Percentiles rank a stretch among this genome's conserved stretches.
phyloP scores from a whole-genome alignment of 2,797 vertebrate genomes.

The Tenualosa thibaudeaui region DNA sequence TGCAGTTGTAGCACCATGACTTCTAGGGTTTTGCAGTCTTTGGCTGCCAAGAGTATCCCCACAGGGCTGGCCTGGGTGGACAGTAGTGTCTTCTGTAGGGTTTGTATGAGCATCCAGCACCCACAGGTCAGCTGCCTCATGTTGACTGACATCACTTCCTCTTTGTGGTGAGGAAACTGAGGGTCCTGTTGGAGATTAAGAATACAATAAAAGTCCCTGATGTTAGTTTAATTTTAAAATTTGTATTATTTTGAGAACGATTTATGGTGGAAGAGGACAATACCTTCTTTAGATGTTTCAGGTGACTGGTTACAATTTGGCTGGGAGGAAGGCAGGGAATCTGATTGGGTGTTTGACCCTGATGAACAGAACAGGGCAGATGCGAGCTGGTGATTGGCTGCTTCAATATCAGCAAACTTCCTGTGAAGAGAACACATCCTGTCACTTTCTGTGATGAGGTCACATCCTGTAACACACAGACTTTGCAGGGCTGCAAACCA shows the following conservation, averaged over 20 bases:
- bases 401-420: conserved; percentile 83
- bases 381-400: conserved; percentile 75
- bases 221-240: background rate
- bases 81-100: background rate
- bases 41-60: background rate
- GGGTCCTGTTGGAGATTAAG: background rate
- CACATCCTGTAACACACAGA: background rate
- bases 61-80: background rate
- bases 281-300: conserved; percentile 33
- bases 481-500: background rate
- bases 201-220: background rate
- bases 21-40: background rate
- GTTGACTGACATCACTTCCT: conserved; percentile 37
- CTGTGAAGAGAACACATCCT: conserved; percentile 58
- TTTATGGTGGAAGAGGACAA: background rate
- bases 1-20: background rate
- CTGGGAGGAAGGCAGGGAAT: conserved; percentile 40
- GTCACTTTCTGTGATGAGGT: too few species aligned
- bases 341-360: conserved; percentile 41
- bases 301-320: conserved; percentile 39
- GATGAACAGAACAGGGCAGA: conserved; percentile 67
- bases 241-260: background rate
- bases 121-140: conserved; percentile 43
- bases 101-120: conserved; percentile 6
- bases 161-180: background rate